phyloP scores from a whole-genome alignment of 2,797 vertebrate genomes.

The Choloepus didactylus region DNA sequence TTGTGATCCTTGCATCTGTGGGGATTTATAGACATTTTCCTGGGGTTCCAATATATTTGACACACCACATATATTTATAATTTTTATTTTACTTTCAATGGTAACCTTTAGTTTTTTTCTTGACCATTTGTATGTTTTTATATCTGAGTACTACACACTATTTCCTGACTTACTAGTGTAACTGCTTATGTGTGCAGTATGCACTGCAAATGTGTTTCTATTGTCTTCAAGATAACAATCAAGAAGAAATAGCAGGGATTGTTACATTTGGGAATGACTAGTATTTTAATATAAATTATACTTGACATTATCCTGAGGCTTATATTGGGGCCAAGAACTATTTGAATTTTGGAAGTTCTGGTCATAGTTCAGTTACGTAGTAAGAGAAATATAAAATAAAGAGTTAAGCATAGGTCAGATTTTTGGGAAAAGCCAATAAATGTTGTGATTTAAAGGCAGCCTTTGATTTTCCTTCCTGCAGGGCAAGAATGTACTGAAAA shows the following conservation, averaged over 20 bases:
- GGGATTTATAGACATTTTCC: neutral
- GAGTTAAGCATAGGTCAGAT: neutral
- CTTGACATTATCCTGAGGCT: neutral
- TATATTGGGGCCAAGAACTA: neutral
- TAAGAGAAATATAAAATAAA: neutral
- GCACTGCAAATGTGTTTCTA: neutral
- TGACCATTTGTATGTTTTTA: neutral
- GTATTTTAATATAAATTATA: constrained; percentile 35
- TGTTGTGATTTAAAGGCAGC: neutral
- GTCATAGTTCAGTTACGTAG: neutral
- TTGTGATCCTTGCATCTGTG: neutral
- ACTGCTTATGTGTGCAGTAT: neutral
- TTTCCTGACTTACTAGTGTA: neutral
- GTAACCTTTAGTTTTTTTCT: neutral
- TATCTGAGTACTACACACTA: neutral
- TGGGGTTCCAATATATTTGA: neutral
- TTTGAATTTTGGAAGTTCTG: neutral
- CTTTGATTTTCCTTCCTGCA: constrained; percentile 27
- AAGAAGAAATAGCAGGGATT: neutral
- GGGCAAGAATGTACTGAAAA: constrained; percentile 19
- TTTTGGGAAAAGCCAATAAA: neutral
- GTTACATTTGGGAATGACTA: neutral
- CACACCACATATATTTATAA: neutral
- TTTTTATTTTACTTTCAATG: constrained; percentile 7
- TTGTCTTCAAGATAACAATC: neutral